Conservation (phyloP, 2,113 vertebrate species). For the Stigmatopora nigra region DNA sequence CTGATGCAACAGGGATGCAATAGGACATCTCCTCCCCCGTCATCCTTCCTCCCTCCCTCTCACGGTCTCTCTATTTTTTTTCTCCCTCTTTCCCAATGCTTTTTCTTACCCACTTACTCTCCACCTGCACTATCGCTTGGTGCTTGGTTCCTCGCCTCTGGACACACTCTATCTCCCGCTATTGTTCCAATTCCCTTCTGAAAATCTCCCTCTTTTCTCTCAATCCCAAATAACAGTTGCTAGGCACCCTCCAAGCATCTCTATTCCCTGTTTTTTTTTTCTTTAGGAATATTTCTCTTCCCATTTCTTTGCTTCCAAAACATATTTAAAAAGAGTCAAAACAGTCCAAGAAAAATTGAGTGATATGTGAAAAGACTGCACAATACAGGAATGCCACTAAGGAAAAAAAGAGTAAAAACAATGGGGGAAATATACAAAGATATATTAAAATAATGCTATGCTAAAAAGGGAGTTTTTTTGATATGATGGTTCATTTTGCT, state of each 20-base stretch:
- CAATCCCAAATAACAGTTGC: conserved; percentile 51
- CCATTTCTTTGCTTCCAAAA: neutral
- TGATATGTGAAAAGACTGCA: neutral
- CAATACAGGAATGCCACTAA: too few species aligned
- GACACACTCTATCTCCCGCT: conserved; percentile 35
- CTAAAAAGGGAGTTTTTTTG: neutral
- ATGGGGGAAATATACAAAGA: neutral
- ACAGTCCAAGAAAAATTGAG: neutral
- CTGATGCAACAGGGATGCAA: conserved; percentile 74
- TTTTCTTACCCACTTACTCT: conserved; percentile 42
- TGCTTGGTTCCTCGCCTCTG: conserved; percentile 36
- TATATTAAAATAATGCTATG: neutral
- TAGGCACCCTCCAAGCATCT: conserved; percentile 35
- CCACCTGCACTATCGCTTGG: conserved; percentile 48
- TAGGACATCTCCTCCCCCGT: conserved; percentile 26
- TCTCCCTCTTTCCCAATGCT: conserved; percentile 15
- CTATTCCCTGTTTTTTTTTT: conserved; percentile 15
- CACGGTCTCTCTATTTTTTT: conserved; percentile 20
- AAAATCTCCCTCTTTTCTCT: conserved; percentile 40
- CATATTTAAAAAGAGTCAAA: neutral
- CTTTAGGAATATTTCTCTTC: conserved; percentile 12
- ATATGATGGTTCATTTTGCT: neutral
- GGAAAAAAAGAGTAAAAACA: neutral
- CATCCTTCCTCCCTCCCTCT: conserved; percentile 9
- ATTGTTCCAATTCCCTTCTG: conserved; percentile 44